These are phyloP conservation scores for Phenganax subtilis DNA, from an alignment of 92 coral and sea anemone genomes.

Conservation along the genomic window DNA sequence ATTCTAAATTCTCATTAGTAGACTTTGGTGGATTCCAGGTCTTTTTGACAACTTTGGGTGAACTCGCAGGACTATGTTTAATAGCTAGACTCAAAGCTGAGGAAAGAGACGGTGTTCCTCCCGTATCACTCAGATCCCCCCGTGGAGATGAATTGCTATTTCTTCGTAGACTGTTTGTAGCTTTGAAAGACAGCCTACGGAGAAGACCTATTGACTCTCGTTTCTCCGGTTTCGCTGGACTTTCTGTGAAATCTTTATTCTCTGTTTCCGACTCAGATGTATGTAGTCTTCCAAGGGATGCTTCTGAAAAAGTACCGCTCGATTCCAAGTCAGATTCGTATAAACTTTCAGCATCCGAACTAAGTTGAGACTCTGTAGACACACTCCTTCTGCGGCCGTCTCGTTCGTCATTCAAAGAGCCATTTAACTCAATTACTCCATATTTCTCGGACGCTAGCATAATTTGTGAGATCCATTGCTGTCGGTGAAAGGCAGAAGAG, in stretches of 20 bases:
- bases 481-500: conserved; percentile 38
- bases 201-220: conserved; percentile 25
- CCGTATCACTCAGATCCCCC: conserved; percentile 13
- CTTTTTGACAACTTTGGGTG: conserved; percentile 7
- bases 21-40: too few species aligned
- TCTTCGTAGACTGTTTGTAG: conserved; percentile 1
- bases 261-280: background rate
- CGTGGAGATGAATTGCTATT: conserved; percentile 35
- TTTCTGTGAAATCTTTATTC: background rate
- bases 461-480: conserved; percentile 37
- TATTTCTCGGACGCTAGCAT: conserved; percentile 30
- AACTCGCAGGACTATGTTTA: background rate
- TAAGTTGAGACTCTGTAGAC: conserved; percentile 34
- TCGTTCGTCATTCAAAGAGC: conserved; percentile 13
- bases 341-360: conserved; percentile 31
- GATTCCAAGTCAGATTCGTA: conserved; percentile 19
- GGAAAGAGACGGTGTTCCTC: background rate
- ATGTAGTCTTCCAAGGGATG: background rate
- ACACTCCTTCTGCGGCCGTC: conserved; percentile 23
- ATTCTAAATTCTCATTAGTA: too few species aligned
- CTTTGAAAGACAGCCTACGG: conserved; percentile 37
- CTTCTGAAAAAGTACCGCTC: conserved; percentile 11
- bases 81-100: background rate
- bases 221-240: background rate
- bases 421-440: conserved; percentile 13